A percentile compares a stretch with the other conserved stretches of the same genome.
Evolutionary conservation across 2,113 vertebrate genomes (phyloP).

Genomic region (Desmodus rotundus): DNA sequence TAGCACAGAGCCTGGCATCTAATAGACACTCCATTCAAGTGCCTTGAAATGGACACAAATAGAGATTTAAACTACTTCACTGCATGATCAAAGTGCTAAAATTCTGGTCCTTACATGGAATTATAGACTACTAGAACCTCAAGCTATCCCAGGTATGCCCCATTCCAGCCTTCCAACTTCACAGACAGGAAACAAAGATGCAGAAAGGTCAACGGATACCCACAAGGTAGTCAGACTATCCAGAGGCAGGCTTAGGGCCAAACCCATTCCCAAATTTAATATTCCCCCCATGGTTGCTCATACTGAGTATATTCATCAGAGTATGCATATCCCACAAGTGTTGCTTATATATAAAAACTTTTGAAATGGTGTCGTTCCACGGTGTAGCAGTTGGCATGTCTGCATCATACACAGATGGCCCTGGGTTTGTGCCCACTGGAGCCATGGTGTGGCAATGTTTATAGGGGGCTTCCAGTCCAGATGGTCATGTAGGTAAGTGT

Average conservation of each 20-base stretch:
- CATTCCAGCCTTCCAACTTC: neutral
- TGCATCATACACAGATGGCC: neutral
- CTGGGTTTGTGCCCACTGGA: neutral
- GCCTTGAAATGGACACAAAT: neutral
- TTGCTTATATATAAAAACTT: neutral
- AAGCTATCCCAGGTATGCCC: neutral
- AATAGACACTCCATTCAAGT: neutral
- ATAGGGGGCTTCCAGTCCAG: neutral
- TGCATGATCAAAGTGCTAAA: neutral
- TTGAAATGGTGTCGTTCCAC: neutral
- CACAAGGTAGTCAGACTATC: neutral
- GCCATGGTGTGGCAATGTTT: neutral
- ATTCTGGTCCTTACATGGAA: neutral
- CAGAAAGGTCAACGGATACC: neutral
- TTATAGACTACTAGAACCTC: neutral
- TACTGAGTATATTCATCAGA: neutral
- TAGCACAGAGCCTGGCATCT: neutral
- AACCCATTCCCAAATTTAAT: neutral
- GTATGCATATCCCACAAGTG: neutral
- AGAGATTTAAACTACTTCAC: neutral
- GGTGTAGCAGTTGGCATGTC: neutral
- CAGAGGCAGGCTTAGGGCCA: neutral
- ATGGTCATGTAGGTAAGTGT: too few species aligned
- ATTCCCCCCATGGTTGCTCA: neutral
- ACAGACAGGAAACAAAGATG: neutral